Percentiles rank a stretch among this genome's conserved stretches.
phyloP scores from a whole-genome alignment of 2,113 vertebrate species.

The Pachypanchax playfairii region DNA sequence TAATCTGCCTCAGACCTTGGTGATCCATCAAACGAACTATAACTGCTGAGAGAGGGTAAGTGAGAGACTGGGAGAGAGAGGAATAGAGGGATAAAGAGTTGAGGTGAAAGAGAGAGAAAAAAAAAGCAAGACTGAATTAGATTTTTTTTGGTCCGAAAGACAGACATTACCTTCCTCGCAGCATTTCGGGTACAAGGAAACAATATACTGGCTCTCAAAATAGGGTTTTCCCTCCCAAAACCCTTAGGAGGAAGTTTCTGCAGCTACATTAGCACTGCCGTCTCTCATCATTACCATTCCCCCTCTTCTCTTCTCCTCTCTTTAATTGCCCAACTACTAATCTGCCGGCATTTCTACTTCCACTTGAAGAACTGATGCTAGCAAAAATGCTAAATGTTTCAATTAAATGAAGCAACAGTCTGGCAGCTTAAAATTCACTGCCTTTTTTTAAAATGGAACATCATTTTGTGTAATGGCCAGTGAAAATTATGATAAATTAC shows the following conservation, averaged over 20 bases:
- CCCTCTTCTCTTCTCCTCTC: background rate
- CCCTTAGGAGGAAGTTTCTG: background rate
- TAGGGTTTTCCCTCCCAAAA: background rate
- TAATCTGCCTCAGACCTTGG: slow-evolving; percentile 49
- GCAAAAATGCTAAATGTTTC: slow-evolving; percentile 37
- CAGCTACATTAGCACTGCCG: background rate
- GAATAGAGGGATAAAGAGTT: slow-evolving; percentile 26
- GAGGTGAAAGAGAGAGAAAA: slow-evolving; percentile 27
- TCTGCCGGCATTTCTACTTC: slow-evolving; percentile 25
- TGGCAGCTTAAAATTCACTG: slow-evolving; percentile 32
- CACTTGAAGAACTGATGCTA: slow-evolving; percentile 12
- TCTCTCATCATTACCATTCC: slow-evolving; percentile 2
- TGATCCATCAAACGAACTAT: slow-evolving; percentile 62
- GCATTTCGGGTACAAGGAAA: slow-evolving; percentile 5
- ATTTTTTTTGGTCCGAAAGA: slow-evolving; percentile 16
- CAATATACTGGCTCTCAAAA: background rate
- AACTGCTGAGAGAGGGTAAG: slow-evolving; percentile 27
- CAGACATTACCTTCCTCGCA: slow-evolving; percentile 1
- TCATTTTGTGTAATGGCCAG: slow-evolving; percentile 56
- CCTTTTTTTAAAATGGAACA: slow-evolving; percentile 20
- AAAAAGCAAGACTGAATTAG: slow-evolving; percentile 6
- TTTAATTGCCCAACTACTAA: background rate
- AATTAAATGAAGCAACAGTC: slow-evolving; percentile 50
- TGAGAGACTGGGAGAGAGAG: background rate
- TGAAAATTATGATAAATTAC: slow-evolving; percentile 46